These are phyloP conservation scores for Muscina levida DNA, from an alignment of 2,888 invertebrate genomes.

Conservation along the genomic window DNA sequence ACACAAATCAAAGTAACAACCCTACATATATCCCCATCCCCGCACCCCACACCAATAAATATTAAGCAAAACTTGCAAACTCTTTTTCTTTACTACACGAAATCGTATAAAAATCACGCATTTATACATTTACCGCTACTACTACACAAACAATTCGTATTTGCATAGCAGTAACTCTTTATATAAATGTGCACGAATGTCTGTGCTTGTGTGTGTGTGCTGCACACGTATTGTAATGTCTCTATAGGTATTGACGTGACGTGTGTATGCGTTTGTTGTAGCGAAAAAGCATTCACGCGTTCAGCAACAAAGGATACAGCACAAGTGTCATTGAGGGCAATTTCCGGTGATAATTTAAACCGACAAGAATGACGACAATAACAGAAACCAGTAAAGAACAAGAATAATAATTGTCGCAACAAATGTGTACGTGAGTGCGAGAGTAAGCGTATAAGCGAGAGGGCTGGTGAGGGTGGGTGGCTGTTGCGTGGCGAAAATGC, in stretches of 20 bases:
- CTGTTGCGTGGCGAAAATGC: not conserved
- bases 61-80: too few relatives aligned
- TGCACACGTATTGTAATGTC: not conserved
- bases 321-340: constrained; percentile 46
- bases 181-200: too few relatives aligned
- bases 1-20: too few relatives aligned
- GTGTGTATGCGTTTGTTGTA: constrained; percentile 5
- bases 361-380: constrained; percentile 42
- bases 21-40: too few relatives aligned
- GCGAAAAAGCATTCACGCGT: constrained; percentile 37
- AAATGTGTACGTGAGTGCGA: constrained; percentile 6
- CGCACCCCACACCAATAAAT: too few relatives aligned
- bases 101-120: too few relatives aligned
- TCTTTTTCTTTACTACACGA: too few relatives aligned
- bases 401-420: constrained; percentile 47
- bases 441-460: not conserved
- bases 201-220: not conserved
- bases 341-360: constrained; percentile 51
- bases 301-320: constrained; percentile 15
- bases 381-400: constrained; percentile 42
- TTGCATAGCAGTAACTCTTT: too few relatives aligned
- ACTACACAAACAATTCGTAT: too few relatives aligned
- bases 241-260: not conserved
- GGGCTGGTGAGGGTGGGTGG: not conserved
- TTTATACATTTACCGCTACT: too few relatives aligned